Evolutionary conservation across 1,140 invertebrate species (phyloP).

Genomic region (Drosophila subobscura): DNA sequence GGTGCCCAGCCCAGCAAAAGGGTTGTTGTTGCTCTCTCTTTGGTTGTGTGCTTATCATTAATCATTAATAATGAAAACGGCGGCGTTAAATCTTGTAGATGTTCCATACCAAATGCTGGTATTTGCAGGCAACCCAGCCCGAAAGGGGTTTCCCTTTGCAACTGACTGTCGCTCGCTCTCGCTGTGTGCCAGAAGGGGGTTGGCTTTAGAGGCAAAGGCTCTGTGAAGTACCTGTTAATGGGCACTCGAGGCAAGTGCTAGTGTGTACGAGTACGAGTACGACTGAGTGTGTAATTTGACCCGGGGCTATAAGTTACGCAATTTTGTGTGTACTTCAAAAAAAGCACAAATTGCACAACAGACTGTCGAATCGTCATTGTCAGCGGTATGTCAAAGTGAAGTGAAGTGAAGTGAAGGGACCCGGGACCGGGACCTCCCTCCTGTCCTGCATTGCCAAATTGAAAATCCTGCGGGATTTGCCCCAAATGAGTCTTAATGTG

Average conservation of each 20-base stretch:
- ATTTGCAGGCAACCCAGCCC: constrained; percentile 47
- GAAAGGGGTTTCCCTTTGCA: constrained; percentile 24
- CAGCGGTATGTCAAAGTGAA: constrained; percentile 44
- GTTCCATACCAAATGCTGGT: constrained; percentile 82
- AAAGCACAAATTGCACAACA: constrained; percentile 78
- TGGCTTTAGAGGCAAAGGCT: constrained; percentile 35
- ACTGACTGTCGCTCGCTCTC: not conserved
- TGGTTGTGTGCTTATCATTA: constrained; percentile 75
- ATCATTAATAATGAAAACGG: constrained; percentile 83
- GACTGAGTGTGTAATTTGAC: constrained; percentile 73
- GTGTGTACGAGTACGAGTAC: constrained; percentile 27
- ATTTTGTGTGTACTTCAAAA: constrained; percentile 70
- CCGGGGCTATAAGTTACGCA: constrained; percentile 82
- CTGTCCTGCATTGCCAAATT: constrained; percentile 44
- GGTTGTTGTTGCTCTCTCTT: constrained; percentile 56
- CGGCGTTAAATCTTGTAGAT: constrained; percentile 80
- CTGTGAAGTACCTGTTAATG: constrained; percentile 82
- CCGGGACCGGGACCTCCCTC: too few species aligned
- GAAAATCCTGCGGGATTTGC: constrained; percentile 67
- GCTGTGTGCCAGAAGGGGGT: constrained; percentile 10
- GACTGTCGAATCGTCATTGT: constrained; percentile 55
- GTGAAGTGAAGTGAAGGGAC: too few species aligned
- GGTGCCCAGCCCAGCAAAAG: constrained; percentile 14
- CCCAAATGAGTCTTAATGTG: constrained; percentile 77
- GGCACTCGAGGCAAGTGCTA: constrained; percentile 67